Evolutionary conservation across 2,113 vertebrate species (phyloP), one percentile per base, ranked within the genome.

Genomic region (Lucifuga dentata): DNA sequence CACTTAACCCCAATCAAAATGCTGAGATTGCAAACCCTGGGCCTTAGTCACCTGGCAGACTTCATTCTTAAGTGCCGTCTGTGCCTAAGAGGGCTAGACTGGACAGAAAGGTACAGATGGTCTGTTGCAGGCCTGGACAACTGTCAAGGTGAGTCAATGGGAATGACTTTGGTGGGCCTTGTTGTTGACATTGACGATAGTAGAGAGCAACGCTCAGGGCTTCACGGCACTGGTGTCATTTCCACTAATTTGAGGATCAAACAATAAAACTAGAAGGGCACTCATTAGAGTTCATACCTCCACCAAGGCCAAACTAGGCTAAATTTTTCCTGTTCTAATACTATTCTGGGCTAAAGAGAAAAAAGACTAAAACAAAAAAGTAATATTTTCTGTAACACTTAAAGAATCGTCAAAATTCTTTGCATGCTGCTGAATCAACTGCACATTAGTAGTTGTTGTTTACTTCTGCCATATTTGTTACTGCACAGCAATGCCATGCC

Each of bases 1-100:
- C 73, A 78, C 36, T 80, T 67, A 49, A 43, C 73, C 45, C 33
- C 50, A 46, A 21, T 39, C 40, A 56, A 79, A 86, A 79, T 1
- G 78, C 68, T 80, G 78, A 78, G 62, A 61, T 41, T 15, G 60
- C 58, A 70, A 51, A 69, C 5, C 3, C 11, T 20, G 2, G 48
- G 17, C 52, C 33, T 49, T 46, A 3, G 32, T 77, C 68, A 69
- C 43, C 36, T 57, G 71, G 63, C 40, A 53, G 65, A 43, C 50
- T 11, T 73, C 65, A 39, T 21, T 48, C 53, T 53, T 61, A 38
- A 76, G 57, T 48, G 68, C 63, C 77, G 40, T 77, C 68, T 77
- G 84, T 39, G 39, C 23, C 38, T 2, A 15, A 43, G 52, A 59
- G 59, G 46, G 38, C 33, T 1, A 24, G 17, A 29, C 36, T 44